Percentiles rank a stretch among this genome's conserved stretches.
These are phyloP conservation scores for Delichon dasypus DNA, from an alignment of 2,797 vertebrate species.

Conservation along the genomic window DNA sequence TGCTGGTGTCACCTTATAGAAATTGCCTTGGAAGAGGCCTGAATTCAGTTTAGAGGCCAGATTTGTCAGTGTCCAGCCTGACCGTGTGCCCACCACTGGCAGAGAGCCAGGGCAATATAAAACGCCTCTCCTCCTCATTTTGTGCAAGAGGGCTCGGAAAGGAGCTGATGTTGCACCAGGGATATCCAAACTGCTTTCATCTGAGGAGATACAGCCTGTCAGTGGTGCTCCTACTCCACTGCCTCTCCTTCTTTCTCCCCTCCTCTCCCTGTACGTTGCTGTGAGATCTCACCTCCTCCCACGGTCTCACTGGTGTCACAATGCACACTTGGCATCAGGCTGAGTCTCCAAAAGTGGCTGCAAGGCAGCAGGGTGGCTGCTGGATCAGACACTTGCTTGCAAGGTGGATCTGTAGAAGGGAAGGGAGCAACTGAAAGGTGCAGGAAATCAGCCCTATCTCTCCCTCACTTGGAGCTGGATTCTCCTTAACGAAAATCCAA, in stretches of 20 bases:
- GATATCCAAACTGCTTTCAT: neutral
- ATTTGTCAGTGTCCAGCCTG: neutral
- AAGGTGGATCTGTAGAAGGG: neutral
- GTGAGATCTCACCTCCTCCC: slow-evolving; percentile 37
- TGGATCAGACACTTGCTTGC: neutral
- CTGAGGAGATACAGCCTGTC: neutral
- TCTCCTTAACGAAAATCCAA: neutral
- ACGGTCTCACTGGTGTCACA: neutral
- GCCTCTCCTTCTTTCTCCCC: neutral
- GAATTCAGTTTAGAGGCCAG: neutral
- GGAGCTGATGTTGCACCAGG: neutral
- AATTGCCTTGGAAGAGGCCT: slow-evolving; percentile 15
- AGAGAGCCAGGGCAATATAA: neutral
- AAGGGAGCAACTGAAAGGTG: neutral
- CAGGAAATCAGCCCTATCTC: neutral
- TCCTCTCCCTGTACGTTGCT: neutral
- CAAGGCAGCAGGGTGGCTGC: neutral
- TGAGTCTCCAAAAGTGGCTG: neutral
- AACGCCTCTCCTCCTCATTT: neutral
- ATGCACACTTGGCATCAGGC: neutral
- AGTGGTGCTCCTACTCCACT: neutral
- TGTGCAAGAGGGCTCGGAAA: neutral
- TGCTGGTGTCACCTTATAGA: neutral
- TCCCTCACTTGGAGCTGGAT: neutral
- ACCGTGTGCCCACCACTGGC: neutral